These are phyloP conservation scores for Ondatra zibethicus DNA, from an alignment of 2,113 vertebrate species.

Conservation along the genomic window DNA sequence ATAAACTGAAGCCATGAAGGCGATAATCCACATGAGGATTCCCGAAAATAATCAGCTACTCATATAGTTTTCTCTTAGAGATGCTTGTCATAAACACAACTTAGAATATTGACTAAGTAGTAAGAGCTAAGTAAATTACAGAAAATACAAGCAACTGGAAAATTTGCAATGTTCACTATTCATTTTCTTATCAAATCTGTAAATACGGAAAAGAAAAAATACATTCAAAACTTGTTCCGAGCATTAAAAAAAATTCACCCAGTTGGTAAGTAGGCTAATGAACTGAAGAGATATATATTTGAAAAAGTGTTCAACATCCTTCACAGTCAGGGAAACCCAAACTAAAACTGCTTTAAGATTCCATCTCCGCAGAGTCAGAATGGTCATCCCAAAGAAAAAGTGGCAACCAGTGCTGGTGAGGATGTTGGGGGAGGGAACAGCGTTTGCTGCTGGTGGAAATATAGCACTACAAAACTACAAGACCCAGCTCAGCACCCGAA, in stretches of 20 bases:
- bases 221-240: not conserved
- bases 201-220: slow-evolving; percentile 30
- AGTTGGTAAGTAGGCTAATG: not conserved
- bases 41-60: slow-evolving; percentile 8
- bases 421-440: not conserved
- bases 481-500: not conserved
- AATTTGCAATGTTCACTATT: slow-evolving; percentile 44
- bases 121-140: slow-evolving; percentile 25
- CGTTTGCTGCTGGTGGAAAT: not conserved
- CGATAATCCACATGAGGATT: slow-evolving; percentile 4
- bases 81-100: slow-evolving; percentile 30
- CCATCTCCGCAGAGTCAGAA: not conserved
- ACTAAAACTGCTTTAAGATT: not conserved
- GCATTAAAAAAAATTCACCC: not conserved
- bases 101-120: slow-evolving; percentile 21
- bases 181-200: slow-evolving; percentile 36
- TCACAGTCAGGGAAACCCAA: not conserved
- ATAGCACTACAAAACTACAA: not conserved
- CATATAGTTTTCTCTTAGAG: slow-evolving; percentile 34
- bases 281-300: not conserved
- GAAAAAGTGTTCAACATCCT: not conserved
- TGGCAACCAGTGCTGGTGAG: not conserved
- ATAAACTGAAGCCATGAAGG: slow-evolving; percentile 35
- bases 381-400: not conserved
- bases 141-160: slow-evolving; percentile 48